These are phyloP conservation scores for Drosophila gaucha DNA, from an alignment of 2,888 invertebrate genomes.

Conservation along the genomic window DNA sequence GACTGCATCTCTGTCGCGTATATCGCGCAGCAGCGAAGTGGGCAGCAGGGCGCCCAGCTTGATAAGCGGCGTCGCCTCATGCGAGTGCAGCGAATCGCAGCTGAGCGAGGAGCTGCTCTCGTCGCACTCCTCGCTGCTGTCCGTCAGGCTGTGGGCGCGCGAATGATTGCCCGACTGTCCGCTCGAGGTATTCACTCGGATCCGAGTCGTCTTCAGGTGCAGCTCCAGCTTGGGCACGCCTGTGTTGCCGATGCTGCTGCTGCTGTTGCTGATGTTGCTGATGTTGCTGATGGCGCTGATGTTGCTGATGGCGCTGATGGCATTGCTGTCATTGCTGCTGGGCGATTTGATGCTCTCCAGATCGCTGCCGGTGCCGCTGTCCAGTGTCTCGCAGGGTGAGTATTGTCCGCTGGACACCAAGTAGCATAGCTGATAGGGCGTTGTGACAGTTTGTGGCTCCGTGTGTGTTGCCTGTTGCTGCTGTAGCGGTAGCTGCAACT, in stretches of 20 bases:
- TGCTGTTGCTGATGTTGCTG: conserved; percentile 88
- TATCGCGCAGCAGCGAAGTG: conserved; percentile 89
- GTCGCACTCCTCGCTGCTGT: conserved; percentile 88
- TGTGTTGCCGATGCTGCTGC: conserved; percentile 82
- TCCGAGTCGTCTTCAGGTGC: conserved; percentile 82
- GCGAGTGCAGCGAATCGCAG: conserved; percentile 92
- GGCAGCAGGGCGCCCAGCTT: conserved; percentile 84
- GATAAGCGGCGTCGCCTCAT: conserved; percentile 85
- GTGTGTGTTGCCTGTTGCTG: conserved; percentile 15
- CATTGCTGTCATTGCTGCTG: conserved; percentile 71
- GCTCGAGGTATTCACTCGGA: conserved; percentile 84
- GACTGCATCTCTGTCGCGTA: conserved; percentile 87
- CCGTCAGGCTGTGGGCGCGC: conserved; percentile 86
- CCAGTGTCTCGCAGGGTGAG: conserved; percentile 92
- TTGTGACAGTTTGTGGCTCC: conserved; percentile 2
- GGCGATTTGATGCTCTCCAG: conserved; percentile 86
- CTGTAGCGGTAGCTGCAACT: conserved; percentile 27
- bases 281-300: conserved; percentile 83
- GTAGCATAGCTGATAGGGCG: conserved; percentile 80
- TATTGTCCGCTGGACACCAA: conserved; percentile 92
- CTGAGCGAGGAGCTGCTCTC: conserved; percentile 89
- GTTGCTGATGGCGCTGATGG: conserved; percentile 74
- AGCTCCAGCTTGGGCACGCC: conserved; percentile 82
- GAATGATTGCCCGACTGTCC: conserved; percentile 83
- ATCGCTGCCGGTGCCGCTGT: conserved; percentile 94